phyloP scores from a whole-genome alignment of 1,140 invertebrate species.

The Nasonia longicornis region DNA sequence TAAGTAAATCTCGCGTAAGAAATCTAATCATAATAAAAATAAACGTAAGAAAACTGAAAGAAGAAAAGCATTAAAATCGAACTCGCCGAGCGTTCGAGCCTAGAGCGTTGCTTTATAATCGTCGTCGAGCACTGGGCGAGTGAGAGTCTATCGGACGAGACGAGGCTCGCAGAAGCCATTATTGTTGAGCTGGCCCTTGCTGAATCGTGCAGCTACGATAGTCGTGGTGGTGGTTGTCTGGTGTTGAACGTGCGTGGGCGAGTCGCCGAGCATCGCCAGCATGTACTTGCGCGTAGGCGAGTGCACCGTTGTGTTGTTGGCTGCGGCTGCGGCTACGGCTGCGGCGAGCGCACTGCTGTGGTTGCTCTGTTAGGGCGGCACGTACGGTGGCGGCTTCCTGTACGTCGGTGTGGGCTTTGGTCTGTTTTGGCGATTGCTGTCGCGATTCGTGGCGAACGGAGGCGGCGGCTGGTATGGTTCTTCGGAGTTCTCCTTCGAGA shows the following conservation, averaged over 20 bases:
- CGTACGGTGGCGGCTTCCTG: conserved; percentile 91
- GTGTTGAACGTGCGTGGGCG: conserved; percentile 62
- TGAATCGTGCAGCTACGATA: conserved; percentile 46
- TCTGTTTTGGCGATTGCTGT: conserved; percentile 74
- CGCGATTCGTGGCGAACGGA: conserved; percentile 80
- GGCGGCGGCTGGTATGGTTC: conserved; percentile 77
- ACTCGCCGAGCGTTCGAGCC: conserved; percentile 25
- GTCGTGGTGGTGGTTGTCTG: conserved; percentile 59
- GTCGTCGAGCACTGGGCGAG: conserved; percentile 41
- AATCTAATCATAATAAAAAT: conserved; percentile 15
- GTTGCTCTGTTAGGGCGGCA: conserved; percentile 83
- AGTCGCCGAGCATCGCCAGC: conserved; percentile 64
- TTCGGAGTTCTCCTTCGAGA: conserved; percentile 66
- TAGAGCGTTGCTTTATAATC: conserved; percentile 1
- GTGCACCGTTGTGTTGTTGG: conserved; percentile 49
- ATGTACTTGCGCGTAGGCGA: conserved; percentile 64
- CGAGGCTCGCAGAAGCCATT: conserved; percentile 44
- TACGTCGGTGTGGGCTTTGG: conserved; percentile 88
- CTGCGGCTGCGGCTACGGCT: conserved; percentile 42
- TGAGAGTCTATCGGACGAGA: conserved; percentile 39
- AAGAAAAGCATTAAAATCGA: conserved; percentile 8
- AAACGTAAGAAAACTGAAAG: conserved; percentile 9
- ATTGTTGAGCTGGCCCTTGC: conserved; percentile 16
- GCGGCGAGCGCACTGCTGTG: conserved; percentile 12
- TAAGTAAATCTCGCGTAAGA: conserved; percentile 2